Base-by-base conservation (phyloP, 2,113 vertebrate species). In the Beaufortia kweichowensis region DNA sequence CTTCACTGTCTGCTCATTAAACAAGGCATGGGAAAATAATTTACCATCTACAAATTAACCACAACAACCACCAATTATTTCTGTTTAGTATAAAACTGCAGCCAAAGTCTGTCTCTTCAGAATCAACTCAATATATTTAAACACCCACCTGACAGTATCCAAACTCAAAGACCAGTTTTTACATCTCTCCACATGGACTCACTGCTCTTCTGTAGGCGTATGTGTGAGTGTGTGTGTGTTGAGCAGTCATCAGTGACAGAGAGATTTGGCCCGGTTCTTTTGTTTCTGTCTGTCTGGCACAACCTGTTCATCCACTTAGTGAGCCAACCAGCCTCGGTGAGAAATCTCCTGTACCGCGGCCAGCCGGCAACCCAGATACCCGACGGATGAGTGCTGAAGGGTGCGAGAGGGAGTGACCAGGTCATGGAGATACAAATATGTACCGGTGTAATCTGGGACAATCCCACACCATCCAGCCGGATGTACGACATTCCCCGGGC, bases 211-310 rank as follows among this genome's bases (percentile, higher is more conserved):
- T 28, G 56, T 59, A 12, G 1, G 24, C 11, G 70, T 57, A 9
- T 57, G 7, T 57, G 55, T n/a, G 69, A 6, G n/a, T 61, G 56
- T 55, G 29, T 56, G 28, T 61, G 59, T 72, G 55, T 14, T 21
- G 23, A 48, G 35, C 70, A 29, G 56, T 35, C 55, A 24, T 15
- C 24, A 46, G n/a, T 6, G 39, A 29, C 55, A 3, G 19, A 48
- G 33, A 61, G 70, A 74, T 74, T 61, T 74, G 57, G 57, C 39
- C 26, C n/a, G 55, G 5, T 74, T 74, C 28, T 31, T 53, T 31
- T 61, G 33, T 71, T 57, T 71, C 21, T 23, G 33, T 71, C 68
- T 71, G 53, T 24, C 65, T 67, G 65, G 68, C 53, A 57, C 50
- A 4, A 56, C 68, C 68, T 23, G 31, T 39, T 71, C 23, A 24